Evolutionary conservation across 2,888 invertebrate genomes (phyloP).

Genomic region (Graphium colonna): DNA sequence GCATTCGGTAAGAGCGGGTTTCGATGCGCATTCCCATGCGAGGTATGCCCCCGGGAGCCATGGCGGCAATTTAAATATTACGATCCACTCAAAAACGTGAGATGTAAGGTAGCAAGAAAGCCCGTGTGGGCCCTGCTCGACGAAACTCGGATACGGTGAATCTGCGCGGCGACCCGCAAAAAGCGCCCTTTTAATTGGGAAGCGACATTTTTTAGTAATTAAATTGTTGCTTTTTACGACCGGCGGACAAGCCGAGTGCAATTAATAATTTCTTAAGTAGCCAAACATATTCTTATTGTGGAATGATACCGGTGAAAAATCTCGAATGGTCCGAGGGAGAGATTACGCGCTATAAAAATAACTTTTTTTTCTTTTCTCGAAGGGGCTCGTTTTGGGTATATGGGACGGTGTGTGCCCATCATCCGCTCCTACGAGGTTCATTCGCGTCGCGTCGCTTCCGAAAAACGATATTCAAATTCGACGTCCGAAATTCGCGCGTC

Average conservation of each 20-base stretch:
- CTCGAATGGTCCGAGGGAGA: conserved; percentile 41
- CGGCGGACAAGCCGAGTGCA: conserved; percentile 45
- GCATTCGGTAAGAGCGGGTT: conserved; percentile 76
- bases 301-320: conserved; percentile 54
- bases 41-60: conserved; percentile 76
- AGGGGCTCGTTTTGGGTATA: conserved; percentile 37
- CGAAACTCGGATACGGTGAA: conserved; percentile 66
- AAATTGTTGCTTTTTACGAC: conserved; percentile 64
- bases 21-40: conserved; percentile 75
- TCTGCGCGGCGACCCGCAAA: conserved; percentile 46
- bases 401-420: conserved; percentile 36
- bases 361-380: no score
- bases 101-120: conserved; percentile 70
- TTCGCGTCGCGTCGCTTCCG: conserved; percentile 65
- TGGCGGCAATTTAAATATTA: conserved; percentile 78
- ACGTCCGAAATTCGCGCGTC: conserved; percentile 73
- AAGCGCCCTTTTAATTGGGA: conserved; percentile 57
- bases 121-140: conserved; percentile 68
- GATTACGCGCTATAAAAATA: conserved; percentile 70
- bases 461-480: conserved; percentile 75
- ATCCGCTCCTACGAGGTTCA: conserved; percentile 41
- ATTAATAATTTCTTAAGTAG: conserved; percentile 60
- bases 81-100: conserved; percentile 77
- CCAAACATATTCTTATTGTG: conserved; percentile 51
- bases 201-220: conserved; percentile 71